Evolutionary conservation across 2,888 invertebrate species (phyloP).

Genomic region (Drosophila colorata): DNA sequence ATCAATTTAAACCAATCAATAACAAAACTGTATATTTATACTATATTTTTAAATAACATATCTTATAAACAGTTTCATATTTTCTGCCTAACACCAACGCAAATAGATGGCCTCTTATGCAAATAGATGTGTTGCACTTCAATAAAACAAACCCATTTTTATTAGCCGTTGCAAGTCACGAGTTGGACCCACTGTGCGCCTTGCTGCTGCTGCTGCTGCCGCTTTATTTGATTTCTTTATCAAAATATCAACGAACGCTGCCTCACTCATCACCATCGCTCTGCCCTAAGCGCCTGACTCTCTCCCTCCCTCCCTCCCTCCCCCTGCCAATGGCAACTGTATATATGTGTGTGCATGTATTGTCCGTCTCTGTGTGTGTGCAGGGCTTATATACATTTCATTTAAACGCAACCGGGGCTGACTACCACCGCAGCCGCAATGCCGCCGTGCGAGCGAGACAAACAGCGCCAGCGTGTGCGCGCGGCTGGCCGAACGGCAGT

Average conservation of each 20-base stretch:
- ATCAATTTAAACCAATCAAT: too few species aligned
- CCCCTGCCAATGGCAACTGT: conserved; percentile 60
- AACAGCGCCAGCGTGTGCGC: background rate
- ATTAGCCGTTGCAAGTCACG: conserved; percentile 23
- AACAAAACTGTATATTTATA: too few species aligned
- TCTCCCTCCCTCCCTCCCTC: background rate
- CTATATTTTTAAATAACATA: too few species aligned
- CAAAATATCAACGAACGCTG: conserved; percentile 74
- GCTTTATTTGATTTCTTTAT: conserved; percentile 80
- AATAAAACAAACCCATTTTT: conserved; percentile 1
- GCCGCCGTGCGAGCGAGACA: conserved; percentile 49
- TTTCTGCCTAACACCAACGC: conserved; percentile 5
- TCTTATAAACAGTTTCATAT: background rate
- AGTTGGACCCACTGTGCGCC: conserved; percentile 47
- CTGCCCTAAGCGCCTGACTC: background rate
- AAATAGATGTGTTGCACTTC: conserved; percentile 22
- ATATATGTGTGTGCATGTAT: conserved; percentile 44
- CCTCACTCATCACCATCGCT: conserved; percentile 40
- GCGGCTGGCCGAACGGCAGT: background rate
- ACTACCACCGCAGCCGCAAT: conserved; percentile 71
- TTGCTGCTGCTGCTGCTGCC: conserved; percentile 33
- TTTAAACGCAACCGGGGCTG: conserved; percentile 72
- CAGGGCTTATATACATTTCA: conserved; percentile 77
- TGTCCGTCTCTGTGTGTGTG: background rate
- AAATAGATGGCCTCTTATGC: conserved; percentile 23